Conservation (phyloP, 2,888 invertebrate species). For the Spatulosminthurus flaviceps region DNA sequence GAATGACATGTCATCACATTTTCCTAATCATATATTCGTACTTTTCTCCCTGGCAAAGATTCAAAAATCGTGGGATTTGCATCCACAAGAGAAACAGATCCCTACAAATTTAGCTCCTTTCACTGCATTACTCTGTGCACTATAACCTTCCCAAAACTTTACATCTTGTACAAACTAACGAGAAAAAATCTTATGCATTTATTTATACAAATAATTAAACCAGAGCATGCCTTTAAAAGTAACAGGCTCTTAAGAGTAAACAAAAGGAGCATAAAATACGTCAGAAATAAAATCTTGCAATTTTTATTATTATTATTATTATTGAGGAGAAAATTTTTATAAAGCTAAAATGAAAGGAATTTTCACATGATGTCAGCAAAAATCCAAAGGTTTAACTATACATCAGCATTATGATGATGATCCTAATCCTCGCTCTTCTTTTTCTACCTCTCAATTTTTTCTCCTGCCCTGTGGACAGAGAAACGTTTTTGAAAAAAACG, state of each 20-base stretch:
- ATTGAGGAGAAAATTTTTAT: not conserved
- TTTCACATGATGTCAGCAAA: not conserved
- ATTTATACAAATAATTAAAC: too few relatives aligned
- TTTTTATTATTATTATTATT: too few relatives aligned
- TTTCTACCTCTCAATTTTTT: not conserved
- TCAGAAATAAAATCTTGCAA: too few relatives aligned
- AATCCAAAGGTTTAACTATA: not conserved
- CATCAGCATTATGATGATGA: not conserved
- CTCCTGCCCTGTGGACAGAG: too few relatives aligned
- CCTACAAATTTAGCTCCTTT: not conserved
- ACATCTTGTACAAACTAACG: too few relatives aligned
- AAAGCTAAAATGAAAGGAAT: not conserved
- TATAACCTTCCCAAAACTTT: too few relatives aligned
- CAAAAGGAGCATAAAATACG: too few relatives aligned
- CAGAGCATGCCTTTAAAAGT: too few relatives aligned
- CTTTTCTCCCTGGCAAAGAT: not conserved
- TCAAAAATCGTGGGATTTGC: not conserved
- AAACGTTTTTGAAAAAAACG: not conserved
- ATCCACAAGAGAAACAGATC: not conserved
- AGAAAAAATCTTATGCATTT: too few relatives aligned
- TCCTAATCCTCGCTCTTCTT: not conserved
- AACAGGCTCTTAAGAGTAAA: too few relatives aligned
- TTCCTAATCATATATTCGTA: not conserved
- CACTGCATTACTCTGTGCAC: too few relatives aligned
- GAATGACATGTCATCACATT: constrained; percentile 32